Evolutionary conservation across 2,888 invertebrate species (phyloP), one percentile per base, ranked within the genome.

Genomic region (Campopleginae sp.): DNA sequence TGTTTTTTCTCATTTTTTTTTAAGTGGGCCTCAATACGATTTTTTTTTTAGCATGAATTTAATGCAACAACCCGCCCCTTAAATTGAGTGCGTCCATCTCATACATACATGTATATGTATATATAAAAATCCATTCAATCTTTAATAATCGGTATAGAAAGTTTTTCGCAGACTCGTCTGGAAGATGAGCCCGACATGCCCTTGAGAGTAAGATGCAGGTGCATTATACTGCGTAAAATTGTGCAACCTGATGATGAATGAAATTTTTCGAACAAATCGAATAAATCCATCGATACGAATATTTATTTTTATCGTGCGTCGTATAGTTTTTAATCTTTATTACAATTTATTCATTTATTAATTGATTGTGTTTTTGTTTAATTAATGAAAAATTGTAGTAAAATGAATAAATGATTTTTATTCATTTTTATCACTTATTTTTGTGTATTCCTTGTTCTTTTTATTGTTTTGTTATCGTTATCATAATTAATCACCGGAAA

Each of bases 111-210:
- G 23, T 48, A 14, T 48, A 14, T 44, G 2, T 44, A 12, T 44
- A 48, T 27, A 54, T 23, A 0, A 12, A 8, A 5, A 14, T 58
- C 58, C 14, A 27, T 38, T 38, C 14, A 38, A 65, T 65, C 63
- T 65, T 65, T 38, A 19, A 65, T 38, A 65, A 65, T 65, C 63
- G 63, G 12, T 65, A 14, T 65, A 65, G 38, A 65, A 65, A 65
- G 38, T 65, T 65, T 65, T 38, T 38, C 19, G 17, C 63, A 65
- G n/a, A 38, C 63, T 38, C 38, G 38, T 65, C 63, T 33, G 33
- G 33, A 65, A 19, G 63, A 65, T 65, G 63, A n/a, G 63, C 10
- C 27, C 38, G 27, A 12, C 2, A 17, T 65, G 63, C 33, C 63
- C 63, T 65, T 65, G 63, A 65, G 38, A 65, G n/a, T 38, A 38